phyloP scores from a whole-genome alignment of 2,797 vertebrate genomes.

The Enteromius viviparus region DNA sequence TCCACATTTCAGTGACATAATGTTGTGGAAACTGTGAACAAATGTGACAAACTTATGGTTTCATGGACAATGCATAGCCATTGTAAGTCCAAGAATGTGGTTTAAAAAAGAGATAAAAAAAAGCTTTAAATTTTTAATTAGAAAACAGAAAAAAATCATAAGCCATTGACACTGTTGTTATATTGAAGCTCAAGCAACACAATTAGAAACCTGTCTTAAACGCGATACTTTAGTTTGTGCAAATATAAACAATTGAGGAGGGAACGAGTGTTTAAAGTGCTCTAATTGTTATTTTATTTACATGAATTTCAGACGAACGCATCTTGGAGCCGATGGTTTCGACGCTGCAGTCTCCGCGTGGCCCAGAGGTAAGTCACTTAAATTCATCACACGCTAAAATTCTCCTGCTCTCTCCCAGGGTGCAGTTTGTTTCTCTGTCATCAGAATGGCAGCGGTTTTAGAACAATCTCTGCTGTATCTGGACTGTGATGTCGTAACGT shows the following conservation, averaged over 20 bases:
- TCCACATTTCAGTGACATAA: not conserved
- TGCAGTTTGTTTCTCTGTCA: slow-evolving; percentile 4
- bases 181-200: not conserved
- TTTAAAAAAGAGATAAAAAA: not conserved
- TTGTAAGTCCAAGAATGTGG: not conserved
- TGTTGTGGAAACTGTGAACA: not conserved
- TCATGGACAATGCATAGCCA: not conserved
- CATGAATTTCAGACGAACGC: slow-evolving; percentile 65
- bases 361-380: slow-evolving; percentile 84
- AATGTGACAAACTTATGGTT: not conserved
- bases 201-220: not conserved
- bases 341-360: slow-evolving; percentile 75
- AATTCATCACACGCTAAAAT: not conserved
- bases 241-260: slow-evolving; percentile 8
- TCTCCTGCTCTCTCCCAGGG: slow-evolving; percentile 12
- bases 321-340: slow-evolving; percentile 50
- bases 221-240: slow-evolving; percentile 21
- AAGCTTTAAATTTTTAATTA: not conserved
- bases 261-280: not conserved
- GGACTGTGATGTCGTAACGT: slow-evolving; percentile 12
- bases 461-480: slow-evolving; percentile 14
- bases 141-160: not conserved
- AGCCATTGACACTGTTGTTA: not conserved
- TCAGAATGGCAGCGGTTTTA: slow-evolving; percentile 22
- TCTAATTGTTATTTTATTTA: slow-evolving; percentile 44